These are phyloP conservation scores for Agrotis segetum DNA, from an alignment of 2,888 invertebrate species.

Conservation along the genomic window DNA sequence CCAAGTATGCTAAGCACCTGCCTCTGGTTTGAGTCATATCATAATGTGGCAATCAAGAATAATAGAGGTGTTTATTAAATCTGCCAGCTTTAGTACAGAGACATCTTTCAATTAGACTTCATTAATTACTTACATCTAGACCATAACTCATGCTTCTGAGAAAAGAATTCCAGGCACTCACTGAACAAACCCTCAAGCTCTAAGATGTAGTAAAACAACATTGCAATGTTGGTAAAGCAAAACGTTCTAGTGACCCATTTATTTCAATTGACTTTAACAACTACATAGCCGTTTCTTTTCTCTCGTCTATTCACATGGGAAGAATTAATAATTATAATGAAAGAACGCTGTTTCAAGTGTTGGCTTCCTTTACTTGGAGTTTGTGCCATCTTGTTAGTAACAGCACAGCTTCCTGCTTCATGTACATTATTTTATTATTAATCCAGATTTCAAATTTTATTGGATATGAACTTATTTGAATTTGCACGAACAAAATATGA, in stretches of 20 bases:
- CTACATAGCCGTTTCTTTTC: constrained; percentile 30
- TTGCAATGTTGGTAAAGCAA: constrained; percentile 29
- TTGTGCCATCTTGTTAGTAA: constrained; percentile 8
- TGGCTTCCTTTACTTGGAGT: constrained; percentile 18
- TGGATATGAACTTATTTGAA: background rate
- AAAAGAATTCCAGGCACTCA: background rate
- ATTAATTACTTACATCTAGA: constrained; percentile 1
- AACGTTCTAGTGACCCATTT: constrained; percentile 41
- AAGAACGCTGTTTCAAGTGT: constrained; percentile 3
- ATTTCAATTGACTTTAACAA: constrained; percentile 42
- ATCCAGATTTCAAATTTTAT: background rate
- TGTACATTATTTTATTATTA: background rate
- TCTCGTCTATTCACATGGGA: constrained; percentile 8
- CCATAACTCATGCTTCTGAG: background rate
- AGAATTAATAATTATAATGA: constrained; percentile 18
- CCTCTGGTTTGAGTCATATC: constrained; percentile 51
- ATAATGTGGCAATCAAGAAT: constrained; percentile 33
- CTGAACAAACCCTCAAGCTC: background rate
- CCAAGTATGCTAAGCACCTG: constrained; percentile 59
- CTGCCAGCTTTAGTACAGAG: constrained; percentile 14
- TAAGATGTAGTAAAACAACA: constrained; percentile 17
- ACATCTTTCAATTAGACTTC: constrained; percentile 30
- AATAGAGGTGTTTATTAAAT: constrained; percentile 51
- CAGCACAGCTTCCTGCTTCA: background rate
- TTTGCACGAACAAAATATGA: background rate